Percentiles rank a stretch among this genome's conserved stretches.
These are phyloP conservation scores for Aphelenchoides avenae DNA, from an alignment of 1,140 invertebrate species.

Conservation along the genomic window DNA sequence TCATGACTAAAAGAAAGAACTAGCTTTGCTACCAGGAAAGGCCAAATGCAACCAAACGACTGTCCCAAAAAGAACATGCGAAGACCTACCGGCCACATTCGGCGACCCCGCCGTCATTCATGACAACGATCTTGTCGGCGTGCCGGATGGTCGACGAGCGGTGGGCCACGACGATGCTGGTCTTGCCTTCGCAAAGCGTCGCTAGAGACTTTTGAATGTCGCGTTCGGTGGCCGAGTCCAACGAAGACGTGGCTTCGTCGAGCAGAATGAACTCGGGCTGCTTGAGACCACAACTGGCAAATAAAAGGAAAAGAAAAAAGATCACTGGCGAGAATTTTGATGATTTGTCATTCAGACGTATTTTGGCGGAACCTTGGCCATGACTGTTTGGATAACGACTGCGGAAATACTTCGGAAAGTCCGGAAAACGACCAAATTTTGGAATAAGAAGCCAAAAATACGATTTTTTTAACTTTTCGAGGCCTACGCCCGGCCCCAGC, in stretches of 20 bases:
- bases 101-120: conserved; percentile 22
- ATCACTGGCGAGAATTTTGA: conserved; percentile 72
- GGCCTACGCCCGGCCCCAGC: too few relatives aligned
- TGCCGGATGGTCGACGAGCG: conserved; percentile 70
- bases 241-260: conserved; percentile 69
- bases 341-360: not conserved
- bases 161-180: conserved; percentile 74
- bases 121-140: conserved; percentile 65
- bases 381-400: conserved; percentile 63
- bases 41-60: too few relatives aligned
- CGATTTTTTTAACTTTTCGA: too few relatives aligned
- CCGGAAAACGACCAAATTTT: conserved; percentile 52
- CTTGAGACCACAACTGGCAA: too few relatives aligned
- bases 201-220: conserved; percentile 36
- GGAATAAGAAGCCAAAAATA: conserved; percentile 8
- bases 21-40: too few relatives aligned
- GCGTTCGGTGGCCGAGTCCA: conserved; percentile 4
- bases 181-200: conserved; percentile 58
- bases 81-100: too few relatives aligned
- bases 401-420: conserved; percentile 62
- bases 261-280: conserved; percentile 75
- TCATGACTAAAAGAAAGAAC: too few relatives aligned
- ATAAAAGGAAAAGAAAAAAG: not conserved
- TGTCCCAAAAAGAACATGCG: too few relatives aligned
- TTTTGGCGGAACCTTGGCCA: conserved; percentile 66